Evolutionary conservation across 53 echinoderm and acorn worm genomes (phyloP).

Genomic region (Mesocentrotus franciscanus): DNA sequence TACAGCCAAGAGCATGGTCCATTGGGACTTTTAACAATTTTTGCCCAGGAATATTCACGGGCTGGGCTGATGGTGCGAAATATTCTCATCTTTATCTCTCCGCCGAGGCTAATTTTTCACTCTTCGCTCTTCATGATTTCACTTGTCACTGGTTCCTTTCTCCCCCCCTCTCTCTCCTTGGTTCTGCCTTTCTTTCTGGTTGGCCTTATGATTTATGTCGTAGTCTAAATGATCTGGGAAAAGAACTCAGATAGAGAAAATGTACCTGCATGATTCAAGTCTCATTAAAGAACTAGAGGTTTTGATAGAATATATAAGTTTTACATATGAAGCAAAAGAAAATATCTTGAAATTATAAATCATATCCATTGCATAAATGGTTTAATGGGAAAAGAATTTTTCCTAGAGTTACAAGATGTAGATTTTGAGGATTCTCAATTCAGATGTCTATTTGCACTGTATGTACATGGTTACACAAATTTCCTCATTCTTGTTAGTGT

Average conservation of each 20-base stretch:
- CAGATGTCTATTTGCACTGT: too few species aligned
- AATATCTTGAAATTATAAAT: not conserved
- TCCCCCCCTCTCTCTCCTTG: too few species aligned
- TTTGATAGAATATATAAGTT: not conserved
- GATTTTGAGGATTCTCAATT: too few species aligned
- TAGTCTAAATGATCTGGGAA: slow-evolving; percentile 1
- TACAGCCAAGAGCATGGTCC: not conserved
- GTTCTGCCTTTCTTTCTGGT: not conserved
- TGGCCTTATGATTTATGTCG: slow-evolving; percentile 30
- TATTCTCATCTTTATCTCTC: slow-evolving; percentile 55
- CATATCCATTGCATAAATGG: too few species aligned
- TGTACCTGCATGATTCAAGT: slow-evolving; percentile 28
- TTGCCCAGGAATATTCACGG: slow-evolving; percentile 31
- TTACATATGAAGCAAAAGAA: not conserved
- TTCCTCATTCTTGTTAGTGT: too few species aligned
- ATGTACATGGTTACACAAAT: too few species aligned
- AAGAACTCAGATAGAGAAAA: not conserved
- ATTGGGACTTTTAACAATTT: slow-evolving; percentile 42
- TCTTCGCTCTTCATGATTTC: slow-evolving; percentile 38
- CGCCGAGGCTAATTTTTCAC: slow-evolving; percentile 49
- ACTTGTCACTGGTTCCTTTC: not conserved
- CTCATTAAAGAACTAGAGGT: not conserved
- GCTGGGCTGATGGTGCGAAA: slow-evolving; percentile 31
- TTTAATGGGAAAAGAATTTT: too few species aligned
- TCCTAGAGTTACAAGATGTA: too few species aligned